Conservation (phyloP, 2,113 vertebrate genomes). For the Anhinga rufa region DNA sequence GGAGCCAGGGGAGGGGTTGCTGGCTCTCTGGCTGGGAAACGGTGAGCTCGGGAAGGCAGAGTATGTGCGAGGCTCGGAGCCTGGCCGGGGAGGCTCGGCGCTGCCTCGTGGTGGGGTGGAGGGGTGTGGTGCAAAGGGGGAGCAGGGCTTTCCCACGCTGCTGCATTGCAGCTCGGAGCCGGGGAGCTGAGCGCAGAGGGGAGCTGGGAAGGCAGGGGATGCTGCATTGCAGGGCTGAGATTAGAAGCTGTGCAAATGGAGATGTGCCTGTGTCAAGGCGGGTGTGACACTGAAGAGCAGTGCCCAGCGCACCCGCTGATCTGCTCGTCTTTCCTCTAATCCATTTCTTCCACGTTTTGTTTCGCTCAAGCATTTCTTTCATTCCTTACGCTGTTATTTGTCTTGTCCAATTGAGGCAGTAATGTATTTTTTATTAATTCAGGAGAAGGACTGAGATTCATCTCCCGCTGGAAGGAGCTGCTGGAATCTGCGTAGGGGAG, state of each 20-base stretch:
- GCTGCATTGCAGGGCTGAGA: conserved; percentile 62
- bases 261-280: conserved; percentile 3
- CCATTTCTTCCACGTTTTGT: neutral
- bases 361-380: neutral
- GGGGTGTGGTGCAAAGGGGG: neutral
- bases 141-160: neutral
- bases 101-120: neutral
- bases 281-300: neutral
- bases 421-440: conserved; percentile 13
- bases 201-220: conserved; percentile 48
- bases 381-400: neutral
- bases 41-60: neutral
- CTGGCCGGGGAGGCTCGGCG: rapidly evolving
- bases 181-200: neutral
- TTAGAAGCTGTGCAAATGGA: conserved; percentile 34
- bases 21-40: neutral
- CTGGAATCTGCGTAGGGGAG: neutral
- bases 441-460: neutral
- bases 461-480: neutral
- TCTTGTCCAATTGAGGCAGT: neutral
- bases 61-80: neutral
- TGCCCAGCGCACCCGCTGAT: neutral
- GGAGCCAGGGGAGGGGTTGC: neutral
- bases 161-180: conserved; percentile 51
- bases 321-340: neutral